Percentiles rank a stretch among this genome's conserved stretches.
These are phyloP conservation scores for Noctua fimbriata DNA, from an alignment of 2,888 invertebrate species.

Conservation along the genomic window DNA sequence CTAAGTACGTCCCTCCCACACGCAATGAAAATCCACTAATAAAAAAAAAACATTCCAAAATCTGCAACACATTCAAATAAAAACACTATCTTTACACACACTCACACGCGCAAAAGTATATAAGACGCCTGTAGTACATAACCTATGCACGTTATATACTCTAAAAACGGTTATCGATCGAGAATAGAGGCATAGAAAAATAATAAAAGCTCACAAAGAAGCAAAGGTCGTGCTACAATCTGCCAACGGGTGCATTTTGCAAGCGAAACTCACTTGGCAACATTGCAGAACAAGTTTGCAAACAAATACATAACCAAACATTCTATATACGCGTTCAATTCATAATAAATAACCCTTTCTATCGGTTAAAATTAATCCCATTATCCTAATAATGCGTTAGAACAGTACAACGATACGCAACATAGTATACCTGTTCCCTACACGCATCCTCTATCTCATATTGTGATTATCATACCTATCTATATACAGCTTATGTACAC, in stretches of 20 bases:
- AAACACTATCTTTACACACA: slow-evolving; percentile 45
- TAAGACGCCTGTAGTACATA: slow-evolving; percentile 71
- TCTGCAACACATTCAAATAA: slow-evolving; percentile 48
- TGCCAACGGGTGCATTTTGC: slow-evolving; percentile 76
- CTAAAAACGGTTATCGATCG: slow-evolving; percentile 74
- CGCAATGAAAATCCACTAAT: slow-evolving; percentile 39
- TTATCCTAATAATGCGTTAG: slow-evolving; percentile 69
- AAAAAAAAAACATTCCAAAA: slow-evolving; percentile 51
- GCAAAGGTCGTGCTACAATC: slow-evolving; percentile 77
- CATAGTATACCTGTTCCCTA: slow-evolving; percentile 71
- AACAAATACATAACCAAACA: slow-evolving; percentile 79
- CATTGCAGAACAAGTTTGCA: slow-evolving; percentile 77
- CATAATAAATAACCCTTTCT: slow-evolving; percentile 70
- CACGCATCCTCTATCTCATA: slow-evolving; percentile 68
- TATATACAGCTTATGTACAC: slow-evolving; percentile 63
- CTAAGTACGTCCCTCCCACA: slow-evolving; percentile 41
- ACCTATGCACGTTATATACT: slow-evolving; percentile 65
- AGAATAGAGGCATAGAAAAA: slow-evolving; percentile 65
- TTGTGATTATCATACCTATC: slow-evolving; percentile 56
- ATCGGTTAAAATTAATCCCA: slow-evolving; percentile 71
- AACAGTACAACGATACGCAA: slow-evolving; percentile 74
- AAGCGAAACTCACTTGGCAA: slow-evolving; percentile 76
- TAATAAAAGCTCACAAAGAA: slow-evolving; percentile 71
- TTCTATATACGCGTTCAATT: slow-evolving; percentile 68
- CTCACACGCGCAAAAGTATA: slow-evolving; percentile 65